These are phyloP conservation scores for Crypturellus undulatus DNA, from an alignment of 2,113 vertebrate species.

Conservation along the genomic window DNA sequence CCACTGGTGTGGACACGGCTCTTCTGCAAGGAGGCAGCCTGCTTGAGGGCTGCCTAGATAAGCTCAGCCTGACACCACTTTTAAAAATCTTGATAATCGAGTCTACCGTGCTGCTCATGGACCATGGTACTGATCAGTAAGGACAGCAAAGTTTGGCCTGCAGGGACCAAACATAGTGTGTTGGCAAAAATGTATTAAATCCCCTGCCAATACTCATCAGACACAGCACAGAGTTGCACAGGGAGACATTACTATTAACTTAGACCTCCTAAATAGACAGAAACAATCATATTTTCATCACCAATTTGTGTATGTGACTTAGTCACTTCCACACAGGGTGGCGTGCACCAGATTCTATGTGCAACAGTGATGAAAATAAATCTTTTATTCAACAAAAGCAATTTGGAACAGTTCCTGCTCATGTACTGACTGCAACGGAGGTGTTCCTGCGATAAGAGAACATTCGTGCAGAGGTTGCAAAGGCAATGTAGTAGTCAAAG, in stretches of 20 bases:
- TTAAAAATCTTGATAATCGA: not conserved
- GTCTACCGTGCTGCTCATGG: not conserved
- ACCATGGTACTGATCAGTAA: not conserved
- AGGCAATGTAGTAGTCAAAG: not conserved
- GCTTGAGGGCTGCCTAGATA: not conserved
- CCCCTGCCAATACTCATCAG: not conserved
- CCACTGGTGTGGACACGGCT: rapidly evolving
- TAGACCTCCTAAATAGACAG: not conserved
- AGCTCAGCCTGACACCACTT: not conserved
- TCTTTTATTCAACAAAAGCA: not conserved
- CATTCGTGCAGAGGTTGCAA: not conserved
- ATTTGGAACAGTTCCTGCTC: not conserved
- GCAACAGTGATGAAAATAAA: not conserved
- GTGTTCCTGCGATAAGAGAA: not conserved
- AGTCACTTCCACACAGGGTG: not conserved
- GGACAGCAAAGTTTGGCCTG: not conserved
- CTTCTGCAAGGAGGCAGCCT: not conserved
- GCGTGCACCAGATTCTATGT: not conserved
- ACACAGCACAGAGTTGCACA: not conserved
- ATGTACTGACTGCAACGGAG: not conserved
- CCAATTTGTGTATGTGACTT: not conserved
- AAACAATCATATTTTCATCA: not conserved
- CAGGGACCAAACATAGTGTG: not conserved
- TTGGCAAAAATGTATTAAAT: not conserved
- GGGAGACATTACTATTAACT: not conserved